Evolutionary conservation across 1,140 invertebrate genomes (phyloP).

Genomic region (Drosophila obscura): DNA sequence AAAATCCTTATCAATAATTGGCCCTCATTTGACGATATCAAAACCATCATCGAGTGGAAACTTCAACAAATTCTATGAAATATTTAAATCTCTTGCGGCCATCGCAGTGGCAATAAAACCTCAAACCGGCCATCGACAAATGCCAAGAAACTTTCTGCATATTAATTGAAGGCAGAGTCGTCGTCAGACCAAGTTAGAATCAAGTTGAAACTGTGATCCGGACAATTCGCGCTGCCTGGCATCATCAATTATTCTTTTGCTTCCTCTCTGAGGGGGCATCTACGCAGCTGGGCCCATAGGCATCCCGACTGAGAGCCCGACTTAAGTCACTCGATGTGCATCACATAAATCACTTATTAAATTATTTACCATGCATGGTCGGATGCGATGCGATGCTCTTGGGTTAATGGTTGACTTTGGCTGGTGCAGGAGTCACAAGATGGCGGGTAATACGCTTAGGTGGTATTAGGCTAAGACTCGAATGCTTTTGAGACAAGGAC

Average conservation of each 20-base stretch:
- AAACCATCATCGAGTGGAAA: conserved; percentile 16
- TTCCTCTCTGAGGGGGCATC: conserved; percentile 6
- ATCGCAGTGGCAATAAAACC: conserved; percentile 9
- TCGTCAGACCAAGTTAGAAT: conserved; percentile 8
- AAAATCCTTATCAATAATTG: conserved; percentile 27
- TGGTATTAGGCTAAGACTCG: conserved; percentile 44
- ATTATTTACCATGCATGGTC: conserved; percentile 22
- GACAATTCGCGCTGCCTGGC: not conserved
- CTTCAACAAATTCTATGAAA: conserved; percentile 35
- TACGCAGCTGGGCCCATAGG: no score
- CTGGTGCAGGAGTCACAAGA: conserved; percentile 32
- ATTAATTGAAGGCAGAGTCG: conserved; percentile 25
- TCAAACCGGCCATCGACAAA: conserved; percentile 13
- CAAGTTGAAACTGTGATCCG: not conserved
- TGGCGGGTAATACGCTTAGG: conserved; percentile 42
- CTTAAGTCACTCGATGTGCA: conserved; percentile 48
- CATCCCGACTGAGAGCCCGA: not conserved
- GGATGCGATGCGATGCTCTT: conserved; percentile 5
- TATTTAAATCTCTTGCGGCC: conserved; percentile 24
- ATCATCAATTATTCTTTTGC: conserved; percentile 40
- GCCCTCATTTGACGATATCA: conserved; percentile 24
- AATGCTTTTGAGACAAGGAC: conserved; percentile 10
- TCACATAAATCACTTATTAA: conserved; percentile 51
- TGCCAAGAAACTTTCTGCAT: conserved; percentile 39
- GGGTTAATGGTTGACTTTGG: conserved; percentile 29